Evolutionary conservation across 2,888 invertebrate genomes (phyloP).

Genomic region (Himalopsyche japonica): DNA sequence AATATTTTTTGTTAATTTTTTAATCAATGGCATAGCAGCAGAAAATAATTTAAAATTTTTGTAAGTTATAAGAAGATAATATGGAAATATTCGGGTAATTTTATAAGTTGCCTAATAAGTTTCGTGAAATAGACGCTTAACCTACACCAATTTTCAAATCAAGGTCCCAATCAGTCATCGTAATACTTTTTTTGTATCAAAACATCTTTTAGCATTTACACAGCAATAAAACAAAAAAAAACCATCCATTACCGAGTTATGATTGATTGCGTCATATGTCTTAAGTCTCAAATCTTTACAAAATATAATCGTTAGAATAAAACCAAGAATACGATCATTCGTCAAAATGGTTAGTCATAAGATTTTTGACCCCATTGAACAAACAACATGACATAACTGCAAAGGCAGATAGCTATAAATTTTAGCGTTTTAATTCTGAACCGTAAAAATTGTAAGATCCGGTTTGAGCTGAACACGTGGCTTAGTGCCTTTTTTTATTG

Average conservation of each 20-base stretch:
- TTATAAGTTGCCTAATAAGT: background rate
- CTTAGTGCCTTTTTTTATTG: background rate
- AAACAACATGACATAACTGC: constrained; percentile 6
- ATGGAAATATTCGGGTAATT: no score
- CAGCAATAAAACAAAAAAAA: constrained; percentile 4
- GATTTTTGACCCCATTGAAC: constrained; percentile 8
- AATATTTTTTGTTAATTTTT: no score
- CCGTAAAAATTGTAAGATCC: background rate
- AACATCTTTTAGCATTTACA: constrained; percentile 4
- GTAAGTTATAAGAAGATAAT: no score
- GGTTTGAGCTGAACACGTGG: constrained; percentile 3
- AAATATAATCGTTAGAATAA: background rate
- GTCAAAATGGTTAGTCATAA: constrained; percentile 7
- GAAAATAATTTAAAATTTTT: no score
- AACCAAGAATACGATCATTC: background rate
- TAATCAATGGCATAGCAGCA: no score
- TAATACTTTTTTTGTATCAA: background rate
- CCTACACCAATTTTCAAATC: background rate
- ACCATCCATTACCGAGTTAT: constrained; percentile 1
- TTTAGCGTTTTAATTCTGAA: background rate
- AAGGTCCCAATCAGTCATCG: constrained; percentile 3
- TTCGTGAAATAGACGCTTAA: background rate
- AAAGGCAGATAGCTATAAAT: background rate
- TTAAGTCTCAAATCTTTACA: background rate
- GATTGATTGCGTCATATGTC: constrained; percentile 6